Base-by-base conservation (phyloP, 2,113 vertebrate genomes). In the Nibea albiflora region DNA sequence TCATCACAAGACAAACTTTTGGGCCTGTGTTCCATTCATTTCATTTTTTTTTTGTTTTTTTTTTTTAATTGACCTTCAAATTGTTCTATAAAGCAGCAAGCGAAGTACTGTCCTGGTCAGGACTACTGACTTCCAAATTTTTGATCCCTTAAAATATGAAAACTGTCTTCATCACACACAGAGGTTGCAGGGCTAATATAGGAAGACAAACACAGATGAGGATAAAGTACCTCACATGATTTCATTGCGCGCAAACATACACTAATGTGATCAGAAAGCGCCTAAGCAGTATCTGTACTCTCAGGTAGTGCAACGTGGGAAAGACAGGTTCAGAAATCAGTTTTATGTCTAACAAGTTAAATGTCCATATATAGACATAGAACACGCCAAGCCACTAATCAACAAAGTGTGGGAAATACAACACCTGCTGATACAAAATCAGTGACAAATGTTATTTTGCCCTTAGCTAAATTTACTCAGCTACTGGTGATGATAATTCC, bases 31-130 rank as follows among this genome's bases (percentile, higher is more conserved):
- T 44, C 14, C 6, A 19, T 46, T 39, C 22, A 11, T 11, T 63
- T 49, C 11, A n/a, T n/a, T n/a, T n/a, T n/a, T n/a, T n/a, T n/a
- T n/a, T 31, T 5, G 4, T 31, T 1, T 31, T 31, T 31, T 31
- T 31, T 31, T 35, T 35, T 35, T 35, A 35, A 56, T 26, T 49
- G 28, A n/a, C 15, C 50, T 70, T 62, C 5, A 73, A 76, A 72
- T 6, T 19, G 5, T n/a, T 56, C 14, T n/a, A 50, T 15, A 44
- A 11, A 57, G 53, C 9, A 26, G 35, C 17, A n/a, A n/a, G 22
- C 11, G 20, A 20, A 1, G 22, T 24, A 19, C 5, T 10, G 26
- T 24, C 14, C 28, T 15, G 11, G 19, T 49, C 1, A 66, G 44
- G 22, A 11, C 42, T 12, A 46, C 16, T 19, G n/a, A 22, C 39